These are phyloP conservation scores for Chelidonichthys spinosus DNA, from an alignment of 2,797 vertebrate species.

Conservation along the genomic window DNA sequence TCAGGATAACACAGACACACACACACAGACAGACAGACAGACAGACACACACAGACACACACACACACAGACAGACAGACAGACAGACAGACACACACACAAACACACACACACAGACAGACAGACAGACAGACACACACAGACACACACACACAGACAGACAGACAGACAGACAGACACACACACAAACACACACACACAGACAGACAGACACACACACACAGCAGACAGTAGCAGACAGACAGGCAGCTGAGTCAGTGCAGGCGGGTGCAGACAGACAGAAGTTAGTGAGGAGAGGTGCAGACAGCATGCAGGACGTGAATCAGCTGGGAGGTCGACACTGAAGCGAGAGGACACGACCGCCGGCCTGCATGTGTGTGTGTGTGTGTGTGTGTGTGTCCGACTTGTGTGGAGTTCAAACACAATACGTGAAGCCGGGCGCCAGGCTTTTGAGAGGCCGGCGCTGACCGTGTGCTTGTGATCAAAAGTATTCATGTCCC, in stretches of 20 bases:
- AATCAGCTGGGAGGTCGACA: constrained; percentile 39
- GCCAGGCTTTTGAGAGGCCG: neutral
- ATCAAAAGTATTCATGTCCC: neutral
- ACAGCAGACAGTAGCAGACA: neutral
- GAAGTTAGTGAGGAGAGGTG: constrained; percentile 32
- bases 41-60: neutral
- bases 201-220: neutral
- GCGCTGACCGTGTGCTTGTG: no score
- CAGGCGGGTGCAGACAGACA: constrained; percentile 36
- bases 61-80: neutral
- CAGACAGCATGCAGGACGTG: constrained; percentile 56
- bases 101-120: constrained; percentile 2
- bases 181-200: neutral
- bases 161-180: neutral
- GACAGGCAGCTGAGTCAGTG: constrained; percentile 8
- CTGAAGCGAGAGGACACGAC: constrained; percentile 18
- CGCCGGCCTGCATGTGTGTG: neutral
- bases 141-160: constrained; percentile 6
- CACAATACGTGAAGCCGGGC: no score
- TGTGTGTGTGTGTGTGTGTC: neutral
- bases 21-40: no score
- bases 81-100: neutral
- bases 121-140: constrained; percentile 7
- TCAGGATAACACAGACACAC: neutral
- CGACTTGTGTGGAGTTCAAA: neutral